Evolutionary conservation across 2,888 invertebrate species (phyloP).

Genomic region (Aphodius sticticus): DNA sequence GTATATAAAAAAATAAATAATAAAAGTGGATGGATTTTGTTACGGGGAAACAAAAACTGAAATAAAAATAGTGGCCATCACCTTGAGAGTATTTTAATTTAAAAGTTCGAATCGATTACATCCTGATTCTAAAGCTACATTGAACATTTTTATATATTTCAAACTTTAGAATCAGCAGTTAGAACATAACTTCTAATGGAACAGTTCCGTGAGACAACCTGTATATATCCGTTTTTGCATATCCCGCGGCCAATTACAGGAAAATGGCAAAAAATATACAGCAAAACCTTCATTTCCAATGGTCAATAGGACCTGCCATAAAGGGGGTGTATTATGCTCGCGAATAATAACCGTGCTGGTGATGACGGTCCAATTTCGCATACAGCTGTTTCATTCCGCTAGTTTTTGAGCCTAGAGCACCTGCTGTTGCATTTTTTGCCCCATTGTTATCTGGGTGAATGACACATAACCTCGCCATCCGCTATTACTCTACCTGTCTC

Average conservation of each 20-base stretch:
- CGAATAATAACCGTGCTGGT: background rate
- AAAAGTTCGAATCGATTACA: too few relatives aligned
- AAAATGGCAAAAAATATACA: background rate
- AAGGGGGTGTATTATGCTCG: background rate
- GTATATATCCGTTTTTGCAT: background rate
- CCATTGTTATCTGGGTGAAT: background rate
- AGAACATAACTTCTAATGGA: too few relatives aligned
- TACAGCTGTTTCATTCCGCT: background rate
- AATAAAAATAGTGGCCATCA: too few relatives aligned
- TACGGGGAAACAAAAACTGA: too few relatives aligned
- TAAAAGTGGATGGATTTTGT: too few relatives aligned
- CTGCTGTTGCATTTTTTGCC: background rate
- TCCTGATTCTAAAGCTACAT: too few relatives aligned
- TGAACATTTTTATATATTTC: too few relatives aligned
- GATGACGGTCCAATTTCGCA: background rate
- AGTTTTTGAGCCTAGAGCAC: slow-evolving; percentile 4
- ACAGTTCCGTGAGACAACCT: too few relatives aligned
- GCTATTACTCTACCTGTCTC: background rate
- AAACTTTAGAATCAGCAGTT: too few relatives aligned
- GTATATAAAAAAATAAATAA: too few relatives aligned
- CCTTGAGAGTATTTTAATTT: too few relatives aligned
- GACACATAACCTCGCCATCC: background rate
- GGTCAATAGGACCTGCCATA: background rate
- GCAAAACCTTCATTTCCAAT: background rate
- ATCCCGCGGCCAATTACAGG: background rate